phyloP scores from a whole-genome alignment of 2,888 invertebrate species.

The Eupithecia abbreviata region DNA sequence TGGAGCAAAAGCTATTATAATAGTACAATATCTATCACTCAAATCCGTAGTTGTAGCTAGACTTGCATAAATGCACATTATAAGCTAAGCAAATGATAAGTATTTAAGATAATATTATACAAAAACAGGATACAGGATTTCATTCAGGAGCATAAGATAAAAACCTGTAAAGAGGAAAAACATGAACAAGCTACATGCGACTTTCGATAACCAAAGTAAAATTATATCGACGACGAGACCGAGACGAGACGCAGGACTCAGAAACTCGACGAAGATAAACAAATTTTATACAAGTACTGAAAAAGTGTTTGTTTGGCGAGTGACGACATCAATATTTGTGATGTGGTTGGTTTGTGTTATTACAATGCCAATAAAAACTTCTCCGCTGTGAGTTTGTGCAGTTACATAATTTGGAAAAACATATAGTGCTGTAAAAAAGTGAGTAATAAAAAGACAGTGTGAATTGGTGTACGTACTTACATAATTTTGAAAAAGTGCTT shows the following conservation, averaged over 20 bases:
- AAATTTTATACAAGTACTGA: not conserved
- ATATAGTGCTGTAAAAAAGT: not conserved
- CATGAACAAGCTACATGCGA: constrained; percentile 70
- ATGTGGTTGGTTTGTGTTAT: not conserved
- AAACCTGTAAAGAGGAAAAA: constrained; percentile 45
- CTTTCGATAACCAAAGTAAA: constrained; percentile 53
- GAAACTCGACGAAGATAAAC: not conserved
- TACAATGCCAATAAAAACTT: not conserved
- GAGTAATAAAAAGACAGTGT: not conserved
- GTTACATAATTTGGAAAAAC: not conserved
- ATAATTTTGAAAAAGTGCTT: constrained; percentile 6
- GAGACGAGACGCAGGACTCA: not conserved
- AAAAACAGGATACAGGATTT: constrained; percentile 18
- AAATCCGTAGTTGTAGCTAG: constrained; percentile 29
- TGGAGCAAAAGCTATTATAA: not conserved
- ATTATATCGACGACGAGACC: constrained; percentile 46
- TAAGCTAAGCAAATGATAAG: not conserved
- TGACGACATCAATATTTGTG: not conserved
- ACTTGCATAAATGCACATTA: constrained; percentile 8
- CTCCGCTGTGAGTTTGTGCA: not conserved
- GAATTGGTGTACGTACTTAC: not conserved
- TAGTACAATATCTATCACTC: not conserved
- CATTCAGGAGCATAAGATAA: constrained; percentile 14
- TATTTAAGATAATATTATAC: not conserved
- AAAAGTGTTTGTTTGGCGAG: not conserved